Evolutionary conservation across 2,888 invertebrate species (phyloP).

Genomic region (Phania funesta): DNA sequence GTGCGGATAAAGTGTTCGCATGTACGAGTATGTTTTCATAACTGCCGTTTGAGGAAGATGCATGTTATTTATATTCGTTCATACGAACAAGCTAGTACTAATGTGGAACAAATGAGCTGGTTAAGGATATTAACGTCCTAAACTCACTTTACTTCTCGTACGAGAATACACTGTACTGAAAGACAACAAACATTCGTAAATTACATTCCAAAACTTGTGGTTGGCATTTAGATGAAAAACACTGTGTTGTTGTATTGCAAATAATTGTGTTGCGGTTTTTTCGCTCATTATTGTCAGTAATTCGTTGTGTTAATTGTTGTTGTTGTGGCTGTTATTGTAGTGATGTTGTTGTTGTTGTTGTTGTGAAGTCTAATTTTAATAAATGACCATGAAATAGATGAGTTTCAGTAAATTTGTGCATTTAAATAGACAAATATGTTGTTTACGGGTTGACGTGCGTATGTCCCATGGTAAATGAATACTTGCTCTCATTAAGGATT

Average conservation of each 20-base stretch:
- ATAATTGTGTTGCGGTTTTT: conserved; percentile 46
- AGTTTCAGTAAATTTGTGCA: conserved; percentile 17
- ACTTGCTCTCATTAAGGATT: conserved; percentile 31
- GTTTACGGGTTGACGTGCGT: background rate
- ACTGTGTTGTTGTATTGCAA: conserved; percentile 1
- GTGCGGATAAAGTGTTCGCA: too few species aligned
- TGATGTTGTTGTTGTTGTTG: conserved; percentile 23
- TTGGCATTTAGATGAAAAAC: conserved; percentile 3
- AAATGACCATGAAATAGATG: conserved; percentile 47
- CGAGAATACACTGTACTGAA: background rate
- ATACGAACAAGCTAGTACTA: background rate
- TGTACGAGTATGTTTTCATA: background rate
- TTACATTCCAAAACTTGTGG: conserved; percentile 20
- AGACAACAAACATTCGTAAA: background rate
- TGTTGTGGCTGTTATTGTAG: background rate
- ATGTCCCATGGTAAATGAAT: conserved; percentile 1
- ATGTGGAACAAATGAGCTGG: conserved; percentile 1
- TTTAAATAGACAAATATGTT: conserved; percentile 10
- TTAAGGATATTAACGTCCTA: conserved; percentile 11
- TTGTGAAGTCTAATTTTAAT: conserved; percentile 44
- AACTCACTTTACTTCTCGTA: background rate
- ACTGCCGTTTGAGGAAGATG: background rate
- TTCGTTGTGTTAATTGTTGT: conserved; percentile 3
- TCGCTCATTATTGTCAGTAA: conserved; percentile 30
- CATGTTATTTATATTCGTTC: conserved; percentile 15